Conservation (phyloP, 2,888 invertebrate genomes). For the Oegoconia quadripuncta region DNA sequence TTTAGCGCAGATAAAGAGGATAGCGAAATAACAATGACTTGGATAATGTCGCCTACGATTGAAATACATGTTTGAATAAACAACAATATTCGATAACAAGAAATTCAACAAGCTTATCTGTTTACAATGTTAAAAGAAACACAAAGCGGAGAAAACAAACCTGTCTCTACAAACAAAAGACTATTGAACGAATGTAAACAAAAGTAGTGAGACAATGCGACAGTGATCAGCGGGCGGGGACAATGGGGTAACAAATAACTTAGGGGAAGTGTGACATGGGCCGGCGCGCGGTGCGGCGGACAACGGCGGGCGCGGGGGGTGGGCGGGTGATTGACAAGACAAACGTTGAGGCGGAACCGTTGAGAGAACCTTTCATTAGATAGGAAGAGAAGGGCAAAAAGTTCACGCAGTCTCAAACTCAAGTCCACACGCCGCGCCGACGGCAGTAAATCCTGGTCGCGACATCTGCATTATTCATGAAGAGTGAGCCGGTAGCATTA, state of each 20-base stretch:
- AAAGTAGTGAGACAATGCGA: constrained; percentile 67
- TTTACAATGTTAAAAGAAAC: constrained; percentile 49
- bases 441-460: constrained; percentile 49
- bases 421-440: constrained; percentile 26
- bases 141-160: constrained; percentile 51
- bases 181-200: constrained; percentile 65
- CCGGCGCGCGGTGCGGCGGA: constrained; percentile 32
- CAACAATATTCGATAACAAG: constrained; percentile 43
- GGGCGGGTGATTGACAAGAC: constrained; percentile 69
- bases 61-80: constrained; percentile 40
- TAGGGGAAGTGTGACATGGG: constrained; percentile 54
- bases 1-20: constrained; percentile 1
- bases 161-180: constrained; percentile 57
- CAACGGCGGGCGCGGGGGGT: background rate
- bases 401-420: constrained; percentile 37
- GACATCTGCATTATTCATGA: constrained; percentile 62
- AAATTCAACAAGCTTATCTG: constrained; percentile 46
- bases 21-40: constrained; percentile 5
- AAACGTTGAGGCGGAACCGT: constrained; percentile 56
- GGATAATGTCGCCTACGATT: constrained; percentile 15
- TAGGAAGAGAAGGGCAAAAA: constrained; percentile 52
- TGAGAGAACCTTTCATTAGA: constrained; percentile 63
- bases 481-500: constrained; percentile 32
- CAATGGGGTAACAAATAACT: constrained; percentile 74
- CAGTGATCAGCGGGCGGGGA: constrained; percentile 59